Percentiles rank a stretch among this genome's conserved stretches.
Conservation (phyloP, 2,888 invertebrate species). For the Pristionchus exspectatus region DNA sequence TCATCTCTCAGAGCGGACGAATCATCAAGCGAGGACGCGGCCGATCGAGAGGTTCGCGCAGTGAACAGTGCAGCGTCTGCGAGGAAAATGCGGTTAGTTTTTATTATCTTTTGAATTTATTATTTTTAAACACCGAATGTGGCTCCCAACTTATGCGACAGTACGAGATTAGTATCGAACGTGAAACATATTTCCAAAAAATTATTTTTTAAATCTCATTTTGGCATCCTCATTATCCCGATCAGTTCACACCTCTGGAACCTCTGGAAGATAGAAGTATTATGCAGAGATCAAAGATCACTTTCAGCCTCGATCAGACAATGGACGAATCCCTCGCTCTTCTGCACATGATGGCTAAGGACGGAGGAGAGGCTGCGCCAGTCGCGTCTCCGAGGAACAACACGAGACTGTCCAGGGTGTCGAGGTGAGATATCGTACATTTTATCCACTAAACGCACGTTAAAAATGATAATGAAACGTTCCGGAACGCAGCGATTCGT, state of each 20-base stretch:
- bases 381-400: constrained; percentile 15
- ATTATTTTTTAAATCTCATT: no score
- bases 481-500: no score
- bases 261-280: no score
- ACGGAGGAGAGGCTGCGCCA: not conserved
- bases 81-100: constrained; percentile 28
- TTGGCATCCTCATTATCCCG: no score
- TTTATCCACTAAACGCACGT: no score
- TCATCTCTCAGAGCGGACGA: not conserved
- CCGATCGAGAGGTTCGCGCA: constrained; percentile 20
- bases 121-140: no score
- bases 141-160: no score
- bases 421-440: no score
- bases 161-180: no score
- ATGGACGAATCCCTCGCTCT: constrained; percentile 41
- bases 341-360: constrained; percentile 25
- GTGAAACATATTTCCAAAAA: no score
- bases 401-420: not conserved
- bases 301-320: not conserved
- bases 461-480: no score
- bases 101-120: no score
- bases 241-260: not conserved
- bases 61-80: constrained; percentile 25
- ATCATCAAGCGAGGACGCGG: constrained; percentile 41
- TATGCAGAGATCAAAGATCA: not conserved